These are phyloP conservation scores for Archilochus colubris DNA, from an alignment of 2,113 vertebrate genomes.

Conservation along the genomic window DNA sequence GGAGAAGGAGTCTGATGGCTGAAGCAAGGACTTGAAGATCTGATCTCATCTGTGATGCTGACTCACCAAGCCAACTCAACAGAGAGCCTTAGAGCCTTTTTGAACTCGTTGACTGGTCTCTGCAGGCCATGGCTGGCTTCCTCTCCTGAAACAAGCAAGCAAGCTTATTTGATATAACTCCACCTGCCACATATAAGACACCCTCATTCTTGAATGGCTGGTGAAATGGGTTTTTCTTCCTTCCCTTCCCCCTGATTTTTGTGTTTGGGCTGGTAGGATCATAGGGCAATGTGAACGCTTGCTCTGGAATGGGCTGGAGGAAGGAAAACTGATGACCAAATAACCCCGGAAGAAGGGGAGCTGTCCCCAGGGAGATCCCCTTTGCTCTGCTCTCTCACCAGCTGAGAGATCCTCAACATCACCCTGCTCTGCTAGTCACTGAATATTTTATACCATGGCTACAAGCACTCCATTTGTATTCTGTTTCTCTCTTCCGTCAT, in stretches of 20 bases:
- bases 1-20: not conserved
- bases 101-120: not conserved
- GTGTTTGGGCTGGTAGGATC: not conserved
- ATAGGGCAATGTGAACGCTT: not conserved
- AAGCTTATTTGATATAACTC: not conserved
- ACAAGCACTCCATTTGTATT: conserved; percentile 70
- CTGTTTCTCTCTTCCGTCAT: conserved; percentile 68
- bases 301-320: not conserved
- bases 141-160: not conserved
- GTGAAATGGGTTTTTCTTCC: not conserved
- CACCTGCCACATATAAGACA: fast-evolving
- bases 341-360: conserved; percentile 6
- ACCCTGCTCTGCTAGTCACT: conserved; percentile 43
- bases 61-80: not conserved
- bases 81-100: not conserved
- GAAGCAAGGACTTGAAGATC: not conserved
- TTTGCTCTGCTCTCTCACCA: conserved; percentile 35
- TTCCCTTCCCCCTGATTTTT: not conserved
- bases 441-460: conserved; percentile 70
- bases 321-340: conserved; percentile 26
- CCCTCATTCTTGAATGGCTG: not conserved
- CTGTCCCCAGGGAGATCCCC: conserved; percentile 43
- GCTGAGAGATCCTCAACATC: conserved; percentile 50
- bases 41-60: not conserved
- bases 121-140: not conserved